phyloP scores from a whole-genome alignment of 2,113 vertebrate species.

The Lamprologus lemairii region DNA sequence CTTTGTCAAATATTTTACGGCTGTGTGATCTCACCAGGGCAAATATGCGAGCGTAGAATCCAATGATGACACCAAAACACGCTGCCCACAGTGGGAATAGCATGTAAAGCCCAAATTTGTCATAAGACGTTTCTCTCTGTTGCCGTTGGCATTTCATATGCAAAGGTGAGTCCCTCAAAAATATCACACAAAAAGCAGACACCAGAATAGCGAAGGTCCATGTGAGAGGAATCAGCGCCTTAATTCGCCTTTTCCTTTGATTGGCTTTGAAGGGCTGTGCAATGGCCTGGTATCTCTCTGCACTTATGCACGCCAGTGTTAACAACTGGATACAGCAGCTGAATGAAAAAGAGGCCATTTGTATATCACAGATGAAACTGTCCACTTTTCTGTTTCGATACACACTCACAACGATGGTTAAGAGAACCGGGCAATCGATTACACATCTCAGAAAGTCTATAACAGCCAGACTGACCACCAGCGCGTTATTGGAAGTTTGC shows the following conservation, averaged over 20 bases:
- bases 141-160: slow-evolving; percentile 51
- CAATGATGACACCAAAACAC: slow-evolving; percentile 59
- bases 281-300: slow-evolving; percentile 68
- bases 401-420: slow-evolving; percentile 30
- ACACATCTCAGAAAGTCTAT: slow-evolving; percentile 61
- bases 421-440: slow-evolving; percentile 66
- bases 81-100: slow-evolving; percentile 67
- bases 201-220: slow-evolving; percentile 58
- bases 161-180: slow-evolving; percentile 56
- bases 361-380: slow-evolving; percentile 48
- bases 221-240: slow-evolving; percentile 47
- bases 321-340: slow-evolving; percentile 70
- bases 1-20: slow-evolving; percentile 71
- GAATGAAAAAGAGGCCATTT: slow-evolving; percentile 65
- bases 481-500: slow-evolving; percentile 66
- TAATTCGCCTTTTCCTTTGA: slow-evolving; percentile 42
- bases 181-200: slow-evolving; percentile 41
- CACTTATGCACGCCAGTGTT: slow-evolving; percentile 71
- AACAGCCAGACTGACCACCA: slow-evolving; percentile 68
- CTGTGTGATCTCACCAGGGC: slow-evolving; percentile 58
- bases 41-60: slow-evolving; percentile 70
- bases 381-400: slow-evolving; percentile 3
- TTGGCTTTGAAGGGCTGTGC: slow-evolving; percentile 60
- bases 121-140: slow-evolving; percentile 16
- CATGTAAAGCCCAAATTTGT: slow-evolving; percentile 67